Percentiles rank a stretch among this genome's conserved stretches.
Evolutionary conservation across 2,797 vertebrate genomes (phyloP).

Genomic region (Monodelphis domestica): DNA sequence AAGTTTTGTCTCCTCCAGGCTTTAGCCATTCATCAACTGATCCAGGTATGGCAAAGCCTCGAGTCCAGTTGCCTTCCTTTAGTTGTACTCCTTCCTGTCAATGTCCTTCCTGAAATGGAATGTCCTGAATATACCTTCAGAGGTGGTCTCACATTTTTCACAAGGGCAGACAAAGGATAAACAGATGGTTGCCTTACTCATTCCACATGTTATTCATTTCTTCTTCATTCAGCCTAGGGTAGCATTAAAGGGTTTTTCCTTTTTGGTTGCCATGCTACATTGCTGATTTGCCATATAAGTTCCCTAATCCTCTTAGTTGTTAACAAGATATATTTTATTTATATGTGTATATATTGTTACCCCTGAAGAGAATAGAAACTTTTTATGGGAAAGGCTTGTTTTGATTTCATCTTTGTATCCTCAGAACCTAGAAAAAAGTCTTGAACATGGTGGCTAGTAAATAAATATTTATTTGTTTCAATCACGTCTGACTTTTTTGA

Average conservation of each 20-base stretch:
- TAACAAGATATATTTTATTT: not conserved
- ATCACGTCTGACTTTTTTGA: not conserved
- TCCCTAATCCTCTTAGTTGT: not conserved
- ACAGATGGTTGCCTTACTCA: no score
- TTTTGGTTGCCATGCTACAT: no score
- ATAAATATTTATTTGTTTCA: not conserved
- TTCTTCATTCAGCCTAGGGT: no score
- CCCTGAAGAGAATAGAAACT: not conserved
- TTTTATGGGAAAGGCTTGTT: not conserved
- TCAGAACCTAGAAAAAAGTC: not conserved
- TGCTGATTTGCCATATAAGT: not conserved
- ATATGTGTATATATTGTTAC: not conserved
- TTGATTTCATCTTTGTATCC: not conserved
- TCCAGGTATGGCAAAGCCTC: not conserved
- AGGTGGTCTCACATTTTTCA: not conserved
- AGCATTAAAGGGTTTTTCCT: no score
- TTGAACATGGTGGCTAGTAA: not conserved
- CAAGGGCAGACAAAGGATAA: not conserved
- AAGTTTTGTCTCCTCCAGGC: not conserved
- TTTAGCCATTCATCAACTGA: not conserved
- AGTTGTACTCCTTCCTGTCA: not conserved
- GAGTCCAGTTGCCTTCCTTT: not conserved
- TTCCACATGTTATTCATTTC: no score
- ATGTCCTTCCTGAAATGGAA: no score
- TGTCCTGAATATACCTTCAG: not conserved